Evolutionary conservation across 2,113 vertebrate genomes (phyloP).

Genomic region (Psittacus erithacus): DNA sequence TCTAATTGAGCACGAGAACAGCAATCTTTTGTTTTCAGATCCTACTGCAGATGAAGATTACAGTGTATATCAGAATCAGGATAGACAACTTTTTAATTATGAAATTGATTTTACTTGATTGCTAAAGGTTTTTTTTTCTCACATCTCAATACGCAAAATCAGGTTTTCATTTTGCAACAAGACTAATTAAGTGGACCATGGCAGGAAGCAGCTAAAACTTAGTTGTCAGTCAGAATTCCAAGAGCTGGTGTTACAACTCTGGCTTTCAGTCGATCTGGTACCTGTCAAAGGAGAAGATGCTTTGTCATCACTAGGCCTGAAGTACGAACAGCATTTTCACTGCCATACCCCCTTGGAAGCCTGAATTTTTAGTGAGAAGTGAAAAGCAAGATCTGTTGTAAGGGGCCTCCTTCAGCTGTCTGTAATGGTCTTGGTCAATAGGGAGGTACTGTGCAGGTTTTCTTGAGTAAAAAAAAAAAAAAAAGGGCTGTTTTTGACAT

Average conservation of each 20-base stretch:
- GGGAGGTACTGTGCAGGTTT: neutral
- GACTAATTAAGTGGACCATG: neutral
- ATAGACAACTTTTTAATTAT: neutral
- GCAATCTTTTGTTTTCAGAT: neutral
- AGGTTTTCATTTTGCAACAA: neutral
- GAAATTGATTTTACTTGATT: neutral
- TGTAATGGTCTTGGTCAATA: neutral
- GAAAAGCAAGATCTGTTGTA: neutral
- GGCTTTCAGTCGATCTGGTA: neutral
- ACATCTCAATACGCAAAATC: neutral
- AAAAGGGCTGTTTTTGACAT: neutral
- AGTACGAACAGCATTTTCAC: neutral
- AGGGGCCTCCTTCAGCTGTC: neutral
- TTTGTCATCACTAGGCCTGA: neutral
- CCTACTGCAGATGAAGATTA: neutral
- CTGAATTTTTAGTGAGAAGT: neutral
- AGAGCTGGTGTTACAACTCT: neutral
- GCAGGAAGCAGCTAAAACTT: neutral
- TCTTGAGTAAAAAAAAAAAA: neutral
- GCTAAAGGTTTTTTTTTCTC: neutral
- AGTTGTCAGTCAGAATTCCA: neutral
- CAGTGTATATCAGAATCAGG: neutral
- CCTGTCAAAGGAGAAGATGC: neutral
- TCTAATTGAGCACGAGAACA: neutral
- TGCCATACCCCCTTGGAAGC: neutral